Evolutionary conservation across 2,888 invertebrate genomes (phyloP).

Genomic region (Drosophila trichaetosa): DNA sequence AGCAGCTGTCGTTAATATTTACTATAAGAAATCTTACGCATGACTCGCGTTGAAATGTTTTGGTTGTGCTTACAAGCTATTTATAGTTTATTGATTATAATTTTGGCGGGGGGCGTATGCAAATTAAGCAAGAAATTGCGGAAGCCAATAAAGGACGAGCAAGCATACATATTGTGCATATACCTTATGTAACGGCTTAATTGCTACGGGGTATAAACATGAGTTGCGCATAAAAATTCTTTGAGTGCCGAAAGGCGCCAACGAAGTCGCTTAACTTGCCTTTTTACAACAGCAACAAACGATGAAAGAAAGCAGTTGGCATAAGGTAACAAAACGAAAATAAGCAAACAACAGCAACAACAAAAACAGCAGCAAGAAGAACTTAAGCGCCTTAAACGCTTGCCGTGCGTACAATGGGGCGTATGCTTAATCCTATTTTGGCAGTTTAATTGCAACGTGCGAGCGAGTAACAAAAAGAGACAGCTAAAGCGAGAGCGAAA

Average conservation of each 20-base stretch:
- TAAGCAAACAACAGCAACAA: constrained; percentile 12
- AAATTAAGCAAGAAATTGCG: not conserved
- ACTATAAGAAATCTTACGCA: not conserved
- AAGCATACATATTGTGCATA: not conserved
- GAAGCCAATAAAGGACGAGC: not conserved
- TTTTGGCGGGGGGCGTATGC: not conserved
- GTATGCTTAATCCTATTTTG: constrained; percentile 76
- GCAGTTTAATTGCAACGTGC: constrained; percentile 66
- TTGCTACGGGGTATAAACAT: constrained; percentile 7
- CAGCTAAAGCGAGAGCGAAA: not conserved
- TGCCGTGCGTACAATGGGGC: constrained; percentile 58
- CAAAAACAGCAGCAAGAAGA: constrained; percentile 15
- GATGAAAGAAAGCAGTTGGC: constrained; percentile 8
- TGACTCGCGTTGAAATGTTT: not conserved
- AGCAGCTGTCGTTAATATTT: not conserved
- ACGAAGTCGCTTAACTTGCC: constrained; percentile 18
- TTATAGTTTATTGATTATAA: constrained; percentile 15
- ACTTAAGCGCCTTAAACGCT: constrained; percentile 65
- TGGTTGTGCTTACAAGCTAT: not conserved
- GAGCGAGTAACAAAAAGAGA: constrained; percentile 1
- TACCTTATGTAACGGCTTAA: not conserved
- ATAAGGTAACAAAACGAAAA: constrained; percentile 13
- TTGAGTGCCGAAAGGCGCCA: constrained; percentile 21
- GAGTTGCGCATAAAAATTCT: constrained; percentile 14
- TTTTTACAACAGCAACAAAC: constrained; percentile 13